Percentiles rank a stretch among this genome's conserved stretches.
These are phyloP conservation scores for Agrotis exclamationis DNA, from an alignment of 2,888 invertebrate genomes.

Conservation along the genomic window DNA sequence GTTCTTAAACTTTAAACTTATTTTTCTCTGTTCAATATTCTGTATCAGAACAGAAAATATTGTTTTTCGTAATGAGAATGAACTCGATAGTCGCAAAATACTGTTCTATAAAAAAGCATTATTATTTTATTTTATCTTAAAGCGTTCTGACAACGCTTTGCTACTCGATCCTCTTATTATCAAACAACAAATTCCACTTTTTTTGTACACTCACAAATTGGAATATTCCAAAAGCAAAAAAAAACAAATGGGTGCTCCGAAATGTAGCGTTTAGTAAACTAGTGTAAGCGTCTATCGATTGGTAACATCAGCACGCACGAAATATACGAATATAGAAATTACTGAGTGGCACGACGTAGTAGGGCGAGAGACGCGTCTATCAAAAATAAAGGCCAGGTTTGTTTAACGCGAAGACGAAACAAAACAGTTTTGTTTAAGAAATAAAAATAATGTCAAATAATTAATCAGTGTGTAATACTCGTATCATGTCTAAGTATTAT, in stretches of 20 bases:
- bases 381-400: constrained; percentile 65
- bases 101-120: too few relatives aligned
- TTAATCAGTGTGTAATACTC: too few relatives aligned
- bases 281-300: constrained; percentile 37
- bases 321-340: constrained; percentile 67
- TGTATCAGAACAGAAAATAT: background rate
- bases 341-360: constrained; percentile 60
- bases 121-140: background rate
- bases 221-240: constrained; percentile 3
- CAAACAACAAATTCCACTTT: background rate
- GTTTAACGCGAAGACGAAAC: constrained; percentile 47
- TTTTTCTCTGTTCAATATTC: background rate
- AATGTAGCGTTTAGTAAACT: constrained; percentile 10
- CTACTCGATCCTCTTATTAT: background rate
- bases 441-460: too few relatives aligned
- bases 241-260: background rate
- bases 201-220: background rate
- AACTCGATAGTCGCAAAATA: too few relatives aligned
- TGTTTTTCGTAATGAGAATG: too few relatives aligned
- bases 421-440: background rate
- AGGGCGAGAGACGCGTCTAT: constrained; percentile 70
- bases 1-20: background rate
- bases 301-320: constrained; percentile 70
- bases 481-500: too few relatives aligned
- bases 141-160: background rate